Conservation (phyloP, 2,113 vertebrate genomes). For the Mormyrus iriodes region DNA sequence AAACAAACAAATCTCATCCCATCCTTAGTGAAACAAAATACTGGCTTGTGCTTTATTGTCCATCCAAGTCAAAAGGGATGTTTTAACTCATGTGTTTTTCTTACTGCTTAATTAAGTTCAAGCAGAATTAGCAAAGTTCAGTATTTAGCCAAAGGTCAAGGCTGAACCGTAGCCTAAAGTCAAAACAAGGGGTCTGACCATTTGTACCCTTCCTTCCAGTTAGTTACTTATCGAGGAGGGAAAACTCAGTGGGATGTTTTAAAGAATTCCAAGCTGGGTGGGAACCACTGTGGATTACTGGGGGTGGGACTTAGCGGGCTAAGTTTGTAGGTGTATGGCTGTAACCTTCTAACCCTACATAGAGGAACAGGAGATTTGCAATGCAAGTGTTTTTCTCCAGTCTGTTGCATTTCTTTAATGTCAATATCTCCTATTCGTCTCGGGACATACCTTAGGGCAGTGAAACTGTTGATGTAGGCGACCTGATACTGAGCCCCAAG, state of each 20-base stretch:
- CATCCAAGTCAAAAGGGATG: neutral
- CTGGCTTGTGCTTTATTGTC: neutral
- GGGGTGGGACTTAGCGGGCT: neutral
- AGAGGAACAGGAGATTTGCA: neutral
- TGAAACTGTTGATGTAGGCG: slow-evolving; percentile 63
- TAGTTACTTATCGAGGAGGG: neutral
- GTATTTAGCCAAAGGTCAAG: neutral
- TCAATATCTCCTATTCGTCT: neutral
- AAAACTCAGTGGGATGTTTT: neutral
- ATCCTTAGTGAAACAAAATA: neutral
- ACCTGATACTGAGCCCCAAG: slow-evolving; percentile 50
- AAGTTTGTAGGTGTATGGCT: neutral
- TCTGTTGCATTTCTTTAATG: neutral
- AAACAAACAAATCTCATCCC: neutral
- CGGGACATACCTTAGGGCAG: slow-evolving; percentile 53
- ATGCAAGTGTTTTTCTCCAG: neutral
- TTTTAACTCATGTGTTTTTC: neutral
- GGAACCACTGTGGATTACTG: neutral
- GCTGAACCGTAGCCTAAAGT: neutral
- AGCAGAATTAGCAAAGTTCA: neutral
- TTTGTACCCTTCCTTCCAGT: neutral
- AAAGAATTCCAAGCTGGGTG: neutral
- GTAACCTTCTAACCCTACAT: neutral
- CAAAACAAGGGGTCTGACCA: neutral
- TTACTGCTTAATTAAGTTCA: neutral